These are phyloP conservation scores for Ceratina japonica DNA, from an alignment of 1,140 invertebrate species.

Conservation along the genomic window DNA sequence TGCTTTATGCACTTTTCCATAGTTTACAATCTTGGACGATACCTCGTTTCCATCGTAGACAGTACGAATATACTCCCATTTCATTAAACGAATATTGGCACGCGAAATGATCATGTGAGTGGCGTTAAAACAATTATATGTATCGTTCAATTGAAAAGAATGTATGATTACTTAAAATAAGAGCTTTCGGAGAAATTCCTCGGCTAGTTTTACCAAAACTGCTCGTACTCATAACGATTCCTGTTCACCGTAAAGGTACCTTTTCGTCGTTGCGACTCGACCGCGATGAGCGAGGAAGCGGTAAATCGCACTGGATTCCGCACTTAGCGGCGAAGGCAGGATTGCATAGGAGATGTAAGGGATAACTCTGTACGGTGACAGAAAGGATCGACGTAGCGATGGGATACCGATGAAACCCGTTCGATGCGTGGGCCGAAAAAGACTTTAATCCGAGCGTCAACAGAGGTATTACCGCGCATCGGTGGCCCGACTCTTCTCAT, in stretches of 20 bases:
- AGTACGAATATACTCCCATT: not conserved
- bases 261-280: not conserved
- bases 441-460: conserved; percentile 68
- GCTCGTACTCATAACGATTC: not conserved
- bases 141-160: too few relatives aligned
- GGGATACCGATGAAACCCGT: conserved; percentile 1
- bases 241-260: not conserved
- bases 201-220: too few relatives aligned
- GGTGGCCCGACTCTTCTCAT: conserved; percentile 50
- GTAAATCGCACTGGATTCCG: not conserved
- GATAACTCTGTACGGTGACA: conserved; percentile 6
- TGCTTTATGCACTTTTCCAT: conserved; percentile 47
- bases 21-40: conserved; percentile 34
- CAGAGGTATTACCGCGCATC: conserved; percentile 66
- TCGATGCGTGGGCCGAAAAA: conserved; percentile 55
- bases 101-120: not conserved
- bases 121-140: too few relatives aligned
- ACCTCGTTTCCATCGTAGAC: not conserved
- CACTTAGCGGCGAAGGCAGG: not conserved
- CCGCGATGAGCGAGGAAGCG: not conserved
- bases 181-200: too few relatives aligned
- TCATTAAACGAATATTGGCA: not conserved
- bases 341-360: not conserved
- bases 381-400: not conserved
- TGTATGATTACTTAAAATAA: too few relatives aligned